Evolutionary conservation across 2,888 invertebrate species (phyloP).

Genomic region (Tetranychus truncatus): DNA sequence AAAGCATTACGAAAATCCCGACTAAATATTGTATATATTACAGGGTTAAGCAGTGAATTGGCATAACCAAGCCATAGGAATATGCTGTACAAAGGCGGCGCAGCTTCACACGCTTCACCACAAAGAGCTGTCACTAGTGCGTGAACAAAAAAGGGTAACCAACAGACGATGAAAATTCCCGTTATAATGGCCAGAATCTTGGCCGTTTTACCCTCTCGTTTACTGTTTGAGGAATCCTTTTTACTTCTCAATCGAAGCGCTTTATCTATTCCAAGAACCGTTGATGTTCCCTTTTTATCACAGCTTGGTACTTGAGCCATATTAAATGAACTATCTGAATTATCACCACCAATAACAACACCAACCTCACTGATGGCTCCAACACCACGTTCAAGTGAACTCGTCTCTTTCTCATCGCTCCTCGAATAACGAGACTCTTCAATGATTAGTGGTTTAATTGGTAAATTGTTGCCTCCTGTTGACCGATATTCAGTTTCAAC

Average conservation of each 20-base stretch:
- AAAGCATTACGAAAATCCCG: constrained; percentile 80
- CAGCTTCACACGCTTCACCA: constrained; percentile 7
- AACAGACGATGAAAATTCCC: constrained; percentile 46
- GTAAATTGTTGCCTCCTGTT: neutral
- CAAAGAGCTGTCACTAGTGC: constrained; percentile 57
- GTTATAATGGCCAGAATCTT: constrained; percentile 32
- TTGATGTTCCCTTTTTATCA: neutral
- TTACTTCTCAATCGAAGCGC: neutral
- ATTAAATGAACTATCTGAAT: neutral
- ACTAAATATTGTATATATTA: constrained; percentile 44
- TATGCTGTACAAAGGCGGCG: constrained; percentile 37
- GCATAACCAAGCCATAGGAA: constrained; percentile 79
- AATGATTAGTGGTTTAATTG: neutral
- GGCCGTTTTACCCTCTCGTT: constrained; percentile 33
- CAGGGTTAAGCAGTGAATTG: constrained; percentile 73
- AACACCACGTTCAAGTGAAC: neutral
- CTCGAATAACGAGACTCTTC: neutral
- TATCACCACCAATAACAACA: neutral
- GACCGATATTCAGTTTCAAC: neutral
- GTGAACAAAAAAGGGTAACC: constrained; percentile 83
- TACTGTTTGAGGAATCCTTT: constrained; percentile 15
- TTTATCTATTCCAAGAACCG: neutral
- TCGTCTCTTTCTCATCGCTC: neutral
- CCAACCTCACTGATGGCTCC: neutral
- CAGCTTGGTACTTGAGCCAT: neutral